Evolutionary conservation across 2,113 vertebrate genomes (phyloP).

Genomic region (Pungitius pungitius): DNA sequence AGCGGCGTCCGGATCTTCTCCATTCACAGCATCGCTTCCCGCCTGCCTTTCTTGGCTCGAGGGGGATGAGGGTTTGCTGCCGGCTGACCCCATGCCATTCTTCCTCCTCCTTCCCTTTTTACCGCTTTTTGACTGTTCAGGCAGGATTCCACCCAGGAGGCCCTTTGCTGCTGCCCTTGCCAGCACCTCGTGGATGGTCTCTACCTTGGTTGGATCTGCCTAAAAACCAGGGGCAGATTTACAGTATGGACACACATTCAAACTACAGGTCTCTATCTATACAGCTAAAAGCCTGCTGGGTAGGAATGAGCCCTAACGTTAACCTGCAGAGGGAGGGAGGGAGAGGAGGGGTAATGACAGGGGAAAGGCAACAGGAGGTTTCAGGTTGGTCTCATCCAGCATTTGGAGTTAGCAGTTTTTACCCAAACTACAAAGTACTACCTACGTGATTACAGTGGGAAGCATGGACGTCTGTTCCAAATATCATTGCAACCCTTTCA

Average conservation of each 20-base stretch:
- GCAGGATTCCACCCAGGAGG: slow-evolving; percentile 75
- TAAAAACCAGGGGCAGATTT: slow-evolving; percentile 43
- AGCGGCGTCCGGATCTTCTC: neutral
- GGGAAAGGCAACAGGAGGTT: neutral
- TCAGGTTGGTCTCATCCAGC: neutral
- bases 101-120: slow-evolving; percentile 63
- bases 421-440: neutral
- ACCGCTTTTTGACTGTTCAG: slow-evolving; percentile 65
- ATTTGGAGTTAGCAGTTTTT: neutral
- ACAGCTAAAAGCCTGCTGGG: neutral
- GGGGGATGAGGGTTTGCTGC: slow-evolving; percentile 31
- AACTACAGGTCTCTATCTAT: slow-evolving; percentile 29
- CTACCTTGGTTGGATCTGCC: slow-evolving; percentile 71
- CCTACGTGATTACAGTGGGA: neutral
- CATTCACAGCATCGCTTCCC: neutral
- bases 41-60: slow-evolving; percentile 17
- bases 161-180: slow-evolving; percentile 73
- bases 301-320: slow-evolving; percentile 20
- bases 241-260: slow-evolving; percentile 45
- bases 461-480: neutral
- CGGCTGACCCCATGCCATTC: slow-evolving; percentile 23
- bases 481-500: neutral
- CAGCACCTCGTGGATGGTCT: slow-evolving; percentile 74
- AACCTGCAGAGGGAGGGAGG: slow-evolving; percentile 13
- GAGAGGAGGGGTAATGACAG: neutral